Conservation (phyloP, 2,888 invertebrate genomes). For the Volucella bombylans region DNA sequence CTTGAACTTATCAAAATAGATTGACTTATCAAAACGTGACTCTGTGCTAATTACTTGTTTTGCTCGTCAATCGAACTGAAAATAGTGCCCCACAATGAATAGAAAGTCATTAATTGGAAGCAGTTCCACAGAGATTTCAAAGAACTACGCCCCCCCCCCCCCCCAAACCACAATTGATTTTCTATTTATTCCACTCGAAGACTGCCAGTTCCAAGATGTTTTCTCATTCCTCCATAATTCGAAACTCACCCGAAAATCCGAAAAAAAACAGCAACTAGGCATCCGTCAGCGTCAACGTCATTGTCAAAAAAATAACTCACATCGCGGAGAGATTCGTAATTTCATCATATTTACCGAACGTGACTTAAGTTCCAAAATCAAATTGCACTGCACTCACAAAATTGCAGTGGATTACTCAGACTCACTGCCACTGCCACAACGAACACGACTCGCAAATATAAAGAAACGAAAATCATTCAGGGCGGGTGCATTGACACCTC, state of each 20-base stretch:
- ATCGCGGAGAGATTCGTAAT: slow-evolving; percentile 54
- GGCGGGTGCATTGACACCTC: slow-evolving; percentile 68
- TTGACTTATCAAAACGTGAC: slow-evolving; percentile 34
- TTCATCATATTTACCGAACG: slow-evolving; percentile 68
- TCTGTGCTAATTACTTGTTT: background rate
- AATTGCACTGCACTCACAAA: slow-evolving; percentile 50
- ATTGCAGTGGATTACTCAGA: slow-evolving; percentile 23
- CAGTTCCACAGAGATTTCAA: background rate
- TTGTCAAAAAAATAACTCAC: slow-evolving; percentile 28
- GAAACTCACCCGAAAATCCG: background rate
- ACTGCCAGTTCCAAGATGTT: background rate
- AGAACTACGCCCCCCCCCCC: background rate
- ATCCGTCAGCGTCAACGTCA: slow-evolving; percentile 28
- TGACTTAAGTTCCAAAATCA: slow-evolving; percentile 54
- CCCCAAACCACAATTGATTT: background rate
- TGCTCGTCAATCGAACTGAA: slow-evolving; percentile 1
- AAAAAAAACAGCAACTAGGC: background rate
- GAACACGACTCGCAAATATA: slow-evolving; percentile 2
- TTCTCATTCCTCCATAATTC: background rate
- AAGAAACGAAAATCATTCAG: slow-evolving; percentile 35
- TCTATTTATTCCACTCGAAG: background rate
- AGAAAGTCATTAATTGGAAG: background rate
- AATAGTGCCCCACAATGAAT: background rate
- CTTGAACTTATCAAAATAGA: too few species aligned
- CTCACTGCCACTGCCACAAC: slow-evolving; percentile 11